A percentile compares a stretch with the other conserved stretches of the same genome.
These are phyloP conservation scores for Lepidocolaptes lacrymiger DNA, from an alignment of 2,797 vertebrate species.

Conservation along the genomic window DNA sequence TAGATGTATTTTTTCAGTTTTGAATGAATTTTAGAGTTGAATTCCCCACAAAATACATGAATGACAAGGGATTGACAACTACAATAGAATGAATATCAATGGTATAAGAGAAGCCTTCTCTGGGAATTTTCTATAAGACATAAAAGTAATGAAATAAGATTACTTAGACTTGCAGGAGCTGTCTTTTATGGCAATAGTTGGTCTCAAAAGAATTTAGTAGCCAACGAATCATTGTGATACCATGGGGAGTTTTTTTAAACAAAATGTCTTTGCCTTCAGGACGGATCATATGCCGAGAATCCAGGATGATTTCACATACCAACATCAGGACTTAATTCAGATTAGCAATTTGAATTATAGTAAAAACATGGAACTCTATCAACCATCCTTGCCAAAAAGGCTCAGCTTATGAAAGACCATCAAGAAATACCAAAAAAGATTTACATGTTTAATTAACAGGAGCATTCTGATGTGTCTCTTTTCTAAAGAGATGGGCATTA, in stretches of 20 bases:
- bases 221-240: neutral
- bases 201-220: neutral
- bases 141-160: neutral
- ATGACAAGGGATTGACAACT: neutral
- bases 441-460: neutral
- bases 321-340: neutral
- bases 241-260: neutral
- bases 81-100: neutral
- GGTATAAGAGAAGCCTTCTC: neutral
- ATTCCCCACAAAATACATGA: neutral
- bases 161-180: neutral
- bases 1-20: neutral
- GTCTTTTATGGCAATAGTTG: neutral
- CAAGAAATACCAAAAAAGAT: neutral
- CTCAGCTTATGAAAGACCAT: neutral
- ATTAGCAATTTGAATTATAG: neutral
- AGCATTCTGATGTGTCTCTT: neutral
- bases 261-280: neutral
- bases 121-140: neutral
- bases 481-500: neutral
- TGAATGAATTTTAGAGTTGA: neutral
- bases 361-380: neutral
- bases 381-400: neutral
- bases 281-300: neutral
- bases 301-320: neutral